Percentiles rank a stretch among this genome's conserved stretches.
phyloP scores from a whole-genome alignment of 2,113 vertebrate species.

The Tursiops truncatus region DNA sequence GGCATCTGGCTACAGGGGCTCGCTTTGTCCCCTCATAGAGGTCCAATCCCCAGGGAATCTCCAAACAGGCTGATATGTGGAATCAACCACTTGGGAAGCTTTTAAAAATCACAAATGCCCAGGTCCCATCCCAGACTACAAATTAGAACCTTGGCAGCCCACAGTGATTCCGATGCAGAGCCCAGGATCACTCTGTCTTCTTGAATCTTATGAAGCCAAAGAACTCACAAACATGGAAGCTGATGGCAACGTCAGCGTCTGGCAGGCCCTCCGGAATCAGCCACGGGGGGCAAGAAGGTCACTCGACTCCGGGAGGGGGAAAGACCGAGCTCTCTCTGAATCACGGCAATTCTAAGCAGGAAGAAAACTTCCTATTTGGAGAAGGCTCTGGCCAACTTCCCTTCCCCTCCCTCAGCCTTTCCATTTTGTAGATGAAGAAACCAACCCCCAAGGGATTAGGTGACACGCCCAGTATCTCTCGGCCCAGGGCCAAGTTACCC shows the following conservation, averaged over 20 bases:
- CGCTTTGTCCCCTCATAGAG: background rate
- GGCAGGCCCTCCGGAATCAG: background rate
- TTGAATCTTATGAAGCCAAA: background rate
- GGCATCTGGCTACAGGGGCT: background rate
- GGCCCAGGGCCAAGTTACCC: background rate
- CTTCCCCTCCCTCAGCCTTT: background rate
- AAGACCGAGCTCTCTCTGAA: background rate
- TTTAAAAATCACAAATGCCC: background rate
- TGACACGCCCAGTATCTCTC: background rate
- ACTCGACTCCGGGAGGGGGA: background rate
- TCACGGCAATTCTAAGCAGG: background rate
- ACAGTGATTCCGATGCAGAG: accelerated
- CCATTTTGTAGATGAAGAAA: background rate
- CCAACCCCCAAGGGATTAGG: background rate
- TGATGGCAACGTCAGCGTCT: background rate
- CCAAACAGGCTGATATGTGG: background rate
- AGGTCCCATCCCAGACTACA: background rate
- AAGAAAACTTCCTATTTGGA: background rate
- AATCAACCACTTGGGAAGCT: background rate
- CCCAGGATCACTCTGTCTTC: background rate
- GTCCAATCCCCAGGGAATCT: background rate
- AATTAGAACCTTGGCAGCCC: background rate
- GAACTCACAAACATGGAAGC: background rate
- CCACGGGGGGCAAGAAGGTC: background rate
- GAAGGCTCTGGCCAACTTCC: background rate